Evolutionary conservation across 2,797 vertebrate species (phyloP).

Genomic region (Darevskia mixta): DNA sequence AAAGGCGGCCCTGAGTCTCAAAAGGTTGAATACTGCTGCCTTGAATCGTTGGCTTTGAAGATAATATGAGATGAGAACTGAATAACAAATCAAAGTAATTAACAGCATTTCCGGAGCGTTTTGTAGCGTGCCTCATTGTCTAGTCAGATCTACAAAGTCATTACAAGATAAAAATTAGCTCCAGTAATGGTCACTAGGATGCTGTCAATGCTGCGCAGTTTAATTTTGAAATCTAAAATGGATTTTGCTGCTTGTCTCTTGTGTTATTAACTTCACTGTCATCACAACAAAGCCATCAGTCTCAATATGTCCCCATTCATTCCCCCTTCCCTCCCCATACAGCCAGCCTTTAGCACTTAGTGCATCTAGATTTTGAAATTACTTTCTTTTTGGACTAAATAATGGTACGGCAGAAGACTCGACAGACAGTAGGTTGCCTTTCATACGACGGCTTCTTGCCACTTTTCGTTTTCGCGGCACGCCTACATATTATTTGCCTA

Average conservation of each 20-base stretch:
- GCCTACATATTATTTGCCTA: slow-evolving; percentile 19
- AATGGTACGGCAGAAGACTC: slow-evolving; percentile 49
- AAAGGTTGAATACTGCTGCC: background rate
- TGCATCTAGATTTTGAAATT: slow-evolving; percentile 70
- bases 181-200: slow-evolving; percentile 63
- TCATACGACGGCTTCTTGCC: slow-evolving; percentile 49
- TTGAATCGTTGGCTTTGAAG: slow-evolving; percentile 58
- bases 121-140: slow-evolving; percentile 60
- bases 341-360: slow-evolving; percentile 60
- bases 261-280: slow-evolving; percentile 74
- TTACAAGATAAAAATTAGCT: slow-evolving; percentile 71
- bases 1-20: background rate
- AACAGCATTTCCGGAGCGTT: slow-evolving; percentile 65
- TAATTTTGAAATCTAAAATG: slow-evolving; percentile 73
- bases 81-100: slow-evolving; percentile 46
- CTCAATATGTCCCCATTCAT: slow-evolving; percentile 57
- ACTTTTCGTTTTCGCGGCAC: slow-evolving; percentile 47
- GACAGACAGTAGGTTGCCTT: slow-evolving; percentile 31
- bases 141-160: slow-evolving; percentile 61
- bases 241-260: slow-evolving; percentile 62
- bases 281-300: slow-evolving; percentile 72
- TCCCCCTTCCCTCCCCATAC: slow-evolving; percentile 44
- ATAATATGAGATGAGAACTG: slow-evolving; percentile 13
- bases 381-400: slow-evolving; percentile 57
- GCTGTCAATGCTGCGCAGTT: slow-evolving; percentile 60